Conservation (phyloP, 2,113 vertebrate species). For the Oreochromis niloticus region DNA sequence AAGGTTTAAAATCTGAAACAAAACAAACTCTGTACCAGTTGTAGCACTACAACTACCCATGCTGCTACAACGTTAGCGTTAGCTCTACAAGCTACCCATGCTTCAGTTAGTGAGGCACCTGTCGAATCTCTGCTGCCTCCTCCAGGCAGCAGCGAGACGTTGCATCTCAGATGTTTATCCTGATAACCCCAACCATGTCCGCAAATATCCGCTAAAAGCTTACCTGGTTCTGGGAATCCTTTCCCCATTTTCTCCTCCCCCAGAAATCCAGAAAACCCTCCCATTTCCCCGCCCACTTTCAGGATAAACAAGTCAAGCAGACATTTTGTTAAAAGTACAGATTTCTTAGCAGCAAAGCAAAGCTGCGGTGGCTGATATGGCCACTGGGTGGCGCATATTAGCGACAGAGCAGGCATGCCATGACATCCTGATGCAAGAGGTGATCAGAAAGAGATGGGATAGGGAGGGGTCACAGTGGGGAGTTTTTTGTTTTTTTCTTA, state of each 20-base stretch:
- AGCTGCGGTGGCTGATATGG: slow-evolving; percentile 49
- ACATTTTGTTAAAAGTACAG: slow-evolving; percentile 5
- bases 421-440: slow-evolving; percentile 57
- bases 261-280: background rate
- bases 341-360: slow-evolving; percentile 25
- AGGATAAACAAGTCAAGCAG: slow-evolving; percentile 72
- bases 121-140: slow-evolving; percentile 26
- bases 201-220: background rate
- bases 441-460: slow-evolving; percentile 26
- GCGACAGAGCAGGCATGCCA: slow-evolving; percentile 54
- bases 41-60: slow-evolving; percentile 59
- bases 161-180: slow-evolving; percentile 79
- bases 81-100: slow-evolving; percentile 47
- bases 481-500: slow-evolving; percentile 44
- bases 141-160: slow-evolving; percentile 35
- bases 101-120: slow-evolving; percentile 46
- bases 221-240: slow-evolving; percentile 37
- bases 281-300: slow-evolving; percentile 4
- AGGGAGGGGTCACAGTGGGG: slow-evolving; percentile 15
- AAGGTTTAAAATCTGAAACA: background rate
- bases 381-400: slow-evolving; percentile 55
- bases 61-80: slow-evolving; percentile 51
- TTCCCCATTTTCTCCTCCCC: background rate
- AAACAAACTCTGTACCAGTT: slow-evolving; percentile 21
- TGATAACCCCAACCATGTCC: slow-evolving; percentile 19